Conservation (phyloP, 1,140 invertebrate species). For the Neelides sp. region DNA sequence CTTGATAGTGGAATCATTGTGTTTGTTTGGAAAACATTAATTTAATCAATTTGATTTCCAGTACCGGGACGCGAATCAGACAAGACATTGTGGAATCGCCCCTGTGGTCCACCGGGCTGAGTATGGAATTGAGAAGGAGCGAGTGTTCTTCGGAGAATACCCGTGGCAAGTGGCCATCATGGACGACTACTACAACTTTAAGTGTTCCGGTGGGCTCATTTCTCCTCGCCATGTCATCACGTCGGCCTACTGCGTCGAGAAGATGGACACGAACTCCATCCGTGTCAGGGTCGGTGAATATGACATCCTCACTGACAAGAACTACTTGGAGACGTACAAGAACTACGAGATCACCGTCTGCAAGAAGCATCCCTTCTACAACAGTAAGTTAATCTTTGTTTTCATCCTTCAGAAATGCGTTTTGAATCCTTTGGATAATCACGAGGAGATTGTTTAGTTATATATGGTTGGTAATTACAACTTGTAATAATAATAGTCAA, state of each 20-base stretch:
- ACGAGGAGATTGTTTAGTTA: no score
- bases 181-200: conserved; percentile 23
- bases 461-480: no score
- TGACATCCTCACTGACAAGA: conserved; percentile 23
- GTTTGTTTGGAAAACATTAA: neutral
- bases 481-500: neutral
- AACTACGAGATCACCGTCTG: conserved; percentile 23
- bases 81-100: conserved; percentile 21
- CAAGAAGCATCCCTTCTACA: conserved; percentile 26
- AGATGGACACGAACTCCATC: conserved; percentile 9
- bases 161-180: conserved; percentile 25
- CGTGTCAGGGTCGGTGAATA: conserved; percentile 25
- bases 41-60: conserved; percentile 13
- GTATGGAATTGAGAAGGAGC: conserved; percentile 19
- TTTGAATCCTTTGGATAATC: no score
- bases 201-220: conserved; percentile 21
- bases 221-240: conserved; percentile 25
- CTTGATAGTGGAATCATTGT: neutral
- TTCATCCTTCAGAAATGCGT: neutral
- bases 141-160: conserved; percentile 23
- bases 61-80: conserved; percentile 25
- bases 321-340: conserved; percentile 25
- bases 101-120: conserved; percentile 18
- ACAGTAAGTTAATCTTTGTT: conserved; percentile 15
- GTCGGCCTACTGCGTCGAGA: conserved; percentile 18